These are phyloP conservation scores for Mesocricetus auratus DNA, from an alignment of 2,113 vertebrate species.

Conservation along the genomic window DNA sequence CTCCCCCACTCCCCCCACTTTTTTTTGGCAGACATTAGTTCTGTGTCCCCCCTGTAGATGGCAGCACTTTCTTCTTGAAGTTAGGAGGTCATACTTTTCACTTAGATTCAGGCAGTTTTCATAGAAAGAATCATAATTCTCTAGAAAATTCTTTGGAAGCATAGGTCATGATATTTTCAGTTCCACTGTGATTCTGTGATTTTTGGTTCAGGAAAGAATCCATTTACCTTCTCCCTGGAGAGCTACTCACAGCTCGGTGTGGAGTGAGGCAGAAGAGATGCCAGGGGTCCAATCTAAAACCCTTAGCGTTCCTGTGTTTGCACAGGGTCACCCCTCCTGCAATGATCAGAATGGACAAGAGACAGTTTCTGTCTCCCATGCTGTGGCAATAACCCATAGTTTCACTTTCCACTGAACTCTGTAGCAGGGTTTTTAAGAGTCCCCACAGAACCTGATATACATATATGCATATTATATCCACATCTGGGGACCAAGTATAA, in stretches of 20 bases:
- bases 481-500: neutral
- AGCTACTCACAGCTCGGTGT: neutral
- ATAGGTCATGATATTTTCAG: constrained; percentile 45
- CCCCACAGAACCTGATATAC: neutral
- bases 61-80: constrained; percentile 74
- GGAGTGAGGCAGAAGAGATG: neutral
- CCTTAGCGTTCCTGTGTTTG: neutral
- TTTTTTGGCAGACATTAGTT: neutral
- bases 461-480: neutral
- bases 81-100: neutral
- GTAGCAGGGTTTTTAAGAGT: neutral
- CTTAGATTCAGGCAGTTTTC: constrained; percentile 48
- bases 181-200: neutral
- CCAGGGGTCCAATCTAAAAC: neutral
- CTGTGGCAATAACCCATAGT: neutral
- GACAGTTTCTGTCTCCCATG: neutral
- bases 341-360: neutral
- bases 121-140: constrained; percentile 61
- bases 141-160: constrained; percentile 66
- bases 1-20: neutral
- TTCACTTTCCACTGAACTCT: neutral
- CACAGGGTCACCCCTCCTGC: neutral
- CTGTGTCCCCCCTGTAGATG: constrained; percentile 70
- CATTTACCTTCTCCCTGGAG: neutral
- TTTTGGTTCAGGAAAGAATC: constrained; percentile 17